Evolutionary conservation across 1,140 invertebrate species (phyloP).

Genomic region (Caerostris extrusa): DNA sequence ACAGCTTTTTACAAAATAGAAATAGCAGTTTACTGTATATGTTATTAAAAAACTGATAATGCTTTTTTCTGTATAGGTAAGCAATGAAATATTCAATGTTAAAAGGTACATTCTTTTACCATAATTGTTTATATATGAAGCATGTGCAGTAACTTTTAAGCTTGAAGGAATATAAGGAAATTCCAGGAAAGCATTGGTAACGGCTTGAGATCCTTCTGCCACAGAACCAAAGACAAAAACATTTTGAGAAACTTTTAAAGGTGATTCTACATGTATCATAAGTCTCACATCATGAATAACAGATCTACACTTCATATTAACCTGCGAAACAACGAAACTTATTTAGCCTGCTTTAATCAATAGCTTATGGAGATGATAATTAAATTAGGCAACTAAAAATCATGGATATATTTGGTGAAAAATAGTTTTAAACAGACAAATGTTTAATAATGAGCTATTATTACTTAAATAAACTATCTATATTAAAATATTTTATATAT

Average conservation of each 20-base stretch:
- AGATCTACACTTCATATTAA: slow-evolving; percentile 68
- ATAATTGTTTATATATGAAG: slow-evolving; percentile 71
- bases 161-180: slow-evolving; percentile 54
- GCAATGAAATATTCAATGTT: too few species aligned
- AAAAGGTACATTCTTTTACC: slow-evolving; percentile 3
- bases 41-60: too few species aligned
- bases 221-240: slow-evolving; percentile 83
- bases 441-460: too few species aligned
- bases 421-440: too few species aligned
- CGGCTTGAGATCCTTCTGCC: slow-evolving; percentile 81
- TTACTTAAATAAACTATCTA: too few species aligned
- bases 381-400: too few species aligned
- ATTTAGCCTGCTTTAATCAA: neutral
- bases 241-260: slow-evolving; percentile 82
- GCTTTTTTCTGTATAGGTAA: too few species aligned
- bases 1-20: too few species aligned
- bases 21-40: too few species aligned
- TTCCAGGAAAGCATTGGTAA: slow-evolving; percentile 37
- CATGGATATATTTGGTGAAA: too few species aligned
- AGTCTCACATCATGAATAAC: slow-evolving; percentile 84
- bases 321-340: slow-evolving; percentile 10
- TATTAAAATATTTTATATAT: too few species aligned
- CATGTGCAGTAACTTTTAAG: slow-evolving; percentile 69
- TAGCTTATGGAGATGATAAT: too few species aligned
- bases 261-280: slow-evolving; percentile 83